phyloP scores from a whole-genome alignment of 2,113 vertebrate species.

The Bubo scandiacus region DNA sequence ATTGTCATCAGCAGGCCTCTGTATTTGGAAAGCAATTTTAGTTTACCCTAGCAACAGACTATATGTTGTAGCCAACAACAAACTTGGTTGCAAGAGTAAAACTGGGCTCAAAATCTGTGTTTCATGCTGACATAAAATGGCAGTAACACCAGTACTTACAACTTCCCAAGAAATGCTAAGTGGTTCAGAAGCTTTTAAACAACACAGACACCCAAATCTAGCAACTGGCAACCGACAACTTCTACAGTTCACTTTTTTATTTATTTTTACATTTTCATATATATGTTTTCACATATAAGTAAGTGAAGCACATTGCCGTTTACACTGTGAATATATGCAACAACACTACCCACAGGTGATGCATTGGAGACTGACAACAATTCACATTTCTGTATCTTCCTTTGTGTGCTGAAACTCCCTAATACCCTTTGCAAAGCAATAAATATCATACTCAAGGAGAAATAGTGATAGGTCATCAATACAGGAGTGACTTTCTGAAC shows the following conservation, averaged over 20 bases:
- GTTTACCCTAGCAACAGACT: not conserved
- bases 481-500: not conserved
- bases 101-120: not conserved
- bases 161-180: not conserved
- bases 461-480: not conserved
- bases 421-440: conserved; percentile 10
- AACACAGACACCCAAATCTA: not conserved
- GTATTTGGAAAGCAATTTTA: not conserved
- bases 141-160: not conserved
- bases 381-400: conserved; percentile 16
- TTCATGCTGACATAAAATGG: not conserved
- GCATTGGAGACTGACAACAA: not conserved
- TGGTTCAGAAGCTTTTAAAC: not conserved
- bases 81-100: not conserved
- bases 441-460: not conserved
- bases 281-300: not conserved
- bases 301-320: not conserved
- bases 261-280: not conserved
- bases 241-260: not conserved
- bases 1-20: not conserved
- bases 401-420: not conserved
- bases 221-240: not conserved
- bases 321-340: not conserved
- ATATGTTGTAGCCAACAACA: not conserved
- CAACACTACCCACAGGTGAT: not conserved